phyloP scores from a whole-genome alignment of 2,888 invertebrate species.

The Empis livida region DNA sequence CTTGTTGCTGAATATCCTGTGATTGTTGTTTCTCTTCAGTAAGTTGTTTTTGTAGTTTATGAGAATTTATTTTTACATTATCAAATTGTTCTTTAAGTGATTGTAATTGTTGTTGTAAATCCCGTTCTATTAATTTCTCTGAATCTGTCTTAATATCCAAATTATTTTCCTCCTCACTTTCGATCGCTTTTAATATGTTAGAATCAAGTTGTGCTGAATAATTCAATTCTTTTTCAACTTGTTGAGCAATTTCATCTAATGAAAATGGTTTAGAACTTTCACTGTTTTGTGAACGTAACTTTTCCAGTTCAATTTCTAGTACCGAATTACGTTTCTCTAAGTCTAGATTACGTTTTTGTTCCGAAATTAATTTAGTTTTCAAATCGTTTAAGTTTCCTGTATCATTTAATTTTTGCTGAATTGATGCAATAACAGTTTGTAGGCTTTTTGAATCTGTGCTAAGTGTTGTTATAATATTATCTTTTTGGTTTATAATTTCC shows the following conservation, averaged over 20 bases:
- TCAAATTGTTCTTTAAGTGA: constrained; percentile 24
- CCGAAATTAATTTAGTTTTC: constrained; percentile 17
- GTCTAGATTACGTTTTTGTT: constrained; percentile 18
- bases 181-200: constrained; percentile 44
- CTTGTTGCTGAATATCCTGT: constrained; percentile 45
- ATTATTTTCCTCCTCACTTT: constrained; percentile 38
- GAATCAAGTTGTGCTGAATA: constrained; percentile 47
- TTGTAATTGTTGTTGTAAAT: constrained; percentile 14
- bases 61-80: constrained; percentile 40
- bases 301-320: constrained; percentile 34
- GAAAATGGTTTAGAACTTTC: constrained; percentile 32
- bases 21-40: constrained; percentile 46
- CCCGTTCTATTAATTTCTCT: constrained; percentile 26
- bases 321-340: constrained; percentile 40
- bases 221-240: constrained; percentile 45
- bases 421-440: constrained; percentile 40
- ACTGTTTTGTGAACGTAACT: constrained; percentile 23
- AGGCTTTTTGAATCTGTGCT: constrained; percentile 42
- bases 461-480: constrained; percentile 45
- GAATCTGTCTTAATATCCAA: constrained; percentile 28
- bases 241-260: constrained; percentile 41
- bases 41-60: constrained; percentile 43
- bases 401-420: constrained; percentile 37
- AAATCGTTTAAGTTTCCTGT: constrained; percentile 34
- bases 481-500: constrained; percentile 44